Conservation (phyloP, 2,113 vertebrate species). For the Crotalus helleri region DNA sequence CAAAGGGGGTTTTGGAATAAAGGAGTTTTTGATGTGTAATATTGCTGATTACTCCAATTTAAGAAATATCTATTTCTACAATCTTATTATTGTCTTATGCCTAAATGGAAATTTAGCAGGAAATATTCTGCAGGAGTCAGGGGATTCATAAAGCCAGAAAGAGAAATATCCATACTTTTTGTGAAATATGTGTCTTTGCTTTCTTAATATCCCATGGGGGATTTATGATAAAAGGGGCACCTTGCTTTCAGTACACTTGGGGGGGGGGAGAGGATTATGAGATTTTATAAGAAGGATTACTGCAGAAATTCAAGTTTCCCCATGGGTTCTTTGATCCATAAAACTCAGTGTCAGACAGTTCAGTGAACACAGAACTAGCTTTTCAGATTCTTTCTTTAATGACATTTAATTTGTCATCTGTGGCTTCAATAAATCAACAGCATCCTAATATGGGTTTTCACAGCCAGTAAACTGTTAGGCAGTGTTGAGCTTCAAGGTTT, state of each 20-base stretch:
- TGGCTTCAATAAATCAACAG: background rate
- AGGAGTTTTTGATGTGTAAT: background rate
- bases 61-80: background rate
- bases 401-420: background rate
- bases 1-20: background rate
- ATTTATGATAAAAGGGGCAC: background rate
- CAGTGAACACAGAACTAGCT: background rate
- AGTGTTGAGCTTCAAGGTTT: background rate
- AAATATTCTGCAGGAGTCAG: background rate
- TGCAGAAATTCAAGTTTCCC: background rate
- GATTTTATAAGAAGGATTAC: background rate
- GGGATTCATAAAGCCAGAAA: background rate
- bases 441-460: background rate
- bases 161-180: background rate
- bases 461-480: background rate
- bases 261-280: background rate
- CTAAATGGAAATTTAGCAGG: background rate
- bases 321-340: background rate
- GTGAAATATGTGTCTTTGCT: background rate
- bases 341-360: background rate
- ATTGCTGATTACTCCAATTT: background rate
- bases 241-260: background rate
- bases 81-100: background rate
- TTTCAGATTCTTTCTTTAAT: background rate
- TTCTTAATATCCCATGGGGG: background rate